Conservation (phyloP, 2,797 vertebrate species). For the Buphagus erythrorhynchus region DNA sequence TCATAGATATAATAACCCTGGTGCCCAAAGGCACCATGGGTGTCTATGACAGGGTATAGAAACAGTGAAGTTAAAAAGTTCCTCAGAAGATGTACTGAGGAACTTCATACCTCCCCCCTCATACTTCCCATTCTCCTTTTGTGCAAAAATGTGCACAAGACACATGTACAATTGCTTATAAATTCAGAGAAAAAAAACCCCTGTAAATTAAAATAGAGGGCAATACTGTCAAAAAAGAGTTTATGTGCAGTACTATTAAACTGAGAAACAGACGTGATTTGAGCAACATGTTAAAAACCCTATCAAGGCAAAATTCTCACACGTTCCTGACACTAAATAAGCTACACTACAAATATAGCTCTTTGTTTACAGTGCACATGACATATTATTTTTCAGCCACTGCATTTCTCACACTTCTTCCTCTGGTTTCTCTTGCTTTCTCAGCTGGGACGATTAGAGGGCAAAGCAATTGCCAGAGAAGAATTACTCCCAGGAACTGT, state of each 20-base stretch:
- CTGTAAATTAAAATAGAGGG: background rate
- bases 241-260: background rate
- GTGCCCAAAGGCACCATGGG: conserved; percentile 86
- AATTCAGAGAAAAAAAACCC: background rate
- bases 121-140: background rate
- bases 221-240: background rate
- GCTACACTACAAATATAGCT: conserved; percentile 67
- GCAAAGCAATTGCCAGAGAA: conserved; percentile 80
- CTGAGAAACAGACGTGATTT: background rate
- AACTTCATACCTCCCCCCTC: background rate
- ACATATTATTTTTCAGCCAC: conserved; percentile 69
- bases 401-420: conserved; percentile 58
- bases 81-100: background rate
- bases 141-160: background rate
- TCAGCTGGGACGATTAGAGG: conserved; percentile 77
- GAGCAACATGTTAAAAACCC: conserved; percentile 52
- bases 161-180: background rate
- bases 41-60: conserved; percentile 74
- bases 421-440: conserved; percentile 24
- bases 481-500: conserved; percentile 77
- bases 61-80: conserved; percentile 73
- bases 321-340: conserved; percentile 74
- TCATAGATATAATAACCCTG: conserved; percentile 94
- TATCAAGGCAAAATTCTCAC: conserved; percentile 67
- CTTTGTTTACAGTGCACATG: conserved; percentile 24